Evolutionary conservation across 2,888 invertebrate species (phyloP), one percentile per base, ranked within the genome.

Genomic region (Saturnia pavonia): DNA sequence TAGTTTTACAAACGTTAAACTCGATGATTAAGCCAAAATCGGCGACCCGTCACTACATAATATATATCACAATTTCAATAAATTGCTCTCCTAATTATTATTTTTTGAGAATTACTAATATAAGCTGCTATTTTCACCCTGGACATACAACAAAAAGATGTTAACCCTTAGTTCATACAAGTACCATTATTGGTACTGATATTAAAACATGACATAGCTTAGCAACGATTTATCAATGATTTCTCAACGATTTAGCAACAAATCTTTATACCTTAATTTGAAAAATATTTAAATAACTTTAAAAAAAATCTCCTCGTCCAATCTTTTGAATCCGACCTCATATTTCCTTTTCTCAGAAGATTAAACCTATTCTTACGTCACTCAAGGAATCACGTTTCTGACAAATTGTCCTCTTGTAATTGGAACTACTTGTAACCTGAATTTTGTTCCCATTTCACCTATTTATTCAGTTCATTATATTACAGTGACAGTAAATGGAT

Each of bases 311-410:
- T 57, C 48, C 12, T 51, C 42, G n/a, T 16, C 7, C 42, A 12
- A 40, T 40, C 19, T 79, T 83, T 83, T 80, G 80, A 80, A 81
- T 84, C 80, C 75, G 78, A 77, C 80, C 82, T 85, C 84, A 87
- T 84, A 82, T 85, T 87, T 88, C 86, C 84, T 79, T 82, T 84
- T 78, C 80, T 83, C 84, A 83, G 87, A 85, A 91, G 88, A 91
- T 91, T 91, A 91, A 90, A 89, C 84, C 85, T 85, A 90, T 91
- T 91, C 89, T 90, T 85, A 87, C 85, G 90, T 88, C 89, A 90
- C 86, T 87, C 88, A 86, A 79, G 78, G 89, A 87, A 86, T 91
- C 90, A 85, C 83, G 85, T 91, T 91, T 88, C 91, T 86, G 85
- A 87, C 87, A 87, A 79, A 83, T 88, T 86, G 87, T 87, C 84